Evolutionary conservation across 2,797 vertebrate genomes (phyloP), one percentile per base, ranked within the genome.

Genomic region (Lindbergichthys nudifrons): DNA sequence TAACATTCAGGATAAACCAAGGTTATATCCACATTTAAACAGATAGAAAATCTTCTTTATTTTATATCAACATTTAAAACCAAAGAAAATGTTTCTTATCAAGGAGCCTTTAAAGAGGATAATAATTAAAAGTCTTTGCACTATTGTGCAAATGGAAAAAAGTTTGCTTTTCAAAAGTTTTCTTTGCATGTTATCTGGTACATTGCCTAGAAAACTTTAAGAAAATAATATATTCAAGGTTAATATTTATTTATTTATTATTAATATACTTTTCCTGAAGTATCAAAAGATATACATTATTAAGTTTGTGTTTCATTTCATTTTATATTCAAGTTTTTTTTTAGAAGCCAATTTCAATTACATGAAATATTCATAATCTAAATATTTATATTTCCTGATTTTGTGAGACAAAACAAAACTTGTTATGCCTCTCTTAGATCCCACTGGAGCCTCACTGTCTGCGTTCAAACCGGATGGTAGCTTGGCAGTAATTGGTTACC

Each of bases 321-420:
- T 80, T 73, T 74, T 13, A 3, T 21, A 60, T 71, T 75, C 32
- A 23, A 10, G 2, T 76, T 78, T 76, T 82, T 76, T 81, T 76
- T 74, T 52, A 58, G 61, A 62, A 51, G 73, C 57, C 41, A 3
- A 64, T 68, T 70, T 73, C 58, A 79, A 65, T 70, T 65, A 60
- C 66, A 85, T 85, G 46, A 68, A 77, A 80, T 79, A 81, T 85
- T 76, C 56, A 74, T 36, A 36, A 9, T 36, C 8, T 36, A 68
- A 77, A 80, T 79, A 81, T 85, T 76, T 59, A 74, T 73, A 65
- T 67, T 69, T 30, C 13, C 47, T 83, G 43, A 80, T 85, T 79
- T 77, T 72, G 57, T 56, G 43, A 83, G 58, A 77, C 66, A 73
- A 69, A 11, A 57, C 54, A 83, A 69, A 73, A 56, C 32, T 58